A percentile compares a stretch with the other conserved stretches of the same genome.
Evolutionary conservation across 2,888 invertebrate genomes (phyloP).

Genomic region (Neoaliturus tenellus): DNA sequence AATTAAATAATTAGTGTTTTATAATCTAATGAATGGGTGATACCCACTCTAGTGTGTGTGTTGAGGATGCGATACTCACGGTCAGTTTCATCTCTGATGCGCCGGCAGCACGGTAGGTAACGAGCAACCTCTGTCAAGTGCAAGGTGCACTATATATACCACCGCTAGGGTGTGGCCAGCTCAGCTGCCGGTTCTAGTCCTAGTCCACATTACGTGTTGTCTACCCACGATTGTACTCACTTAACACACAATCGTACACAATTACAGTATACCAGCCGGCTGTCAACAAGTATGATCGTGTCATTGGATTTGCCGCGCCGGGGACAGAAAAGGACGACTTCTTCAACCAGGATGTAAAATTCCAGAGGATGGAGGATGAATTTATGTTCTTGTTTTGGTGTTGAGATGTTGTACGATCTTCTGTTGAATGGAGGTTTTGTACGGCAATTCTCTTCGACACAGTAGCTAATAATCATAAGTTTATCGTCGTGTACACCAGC

Average conservation of each 20-base stretch:
- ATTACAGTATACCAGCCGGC: not conserved
- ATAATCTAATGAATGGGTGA: too few relatives aligned
- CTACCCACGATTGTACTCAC: not conserved
- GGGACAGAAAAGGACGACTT: not conserved
- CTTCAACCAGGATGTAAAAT: not conserved
- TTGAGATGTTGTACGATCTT: too few relatives aligned
- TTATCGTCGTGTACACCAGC: too few relatives aligned
- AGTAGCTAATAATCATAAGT: too few relatives aligned
- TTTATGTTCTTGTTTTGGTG: too few relatives aligned
- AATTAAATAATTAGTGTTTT: too few relatives aligned
- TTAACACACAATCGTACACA: conserved; percentile 18
- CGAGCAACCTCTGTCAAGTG: not conserved
- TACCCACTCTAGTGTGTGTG: too few relatives aligned
- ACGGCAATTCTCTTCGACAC: too few relatives aligned
- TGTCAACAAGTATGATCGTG: not conserved
- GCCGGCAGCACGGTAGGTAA: not conserved
- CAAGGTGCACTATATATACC: conserved; percentile 11
- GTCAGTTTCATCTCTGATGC: not conserved
- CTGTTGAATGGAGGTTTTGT: too few relatives aligned
- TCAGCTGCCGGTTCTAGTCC: not conserved
- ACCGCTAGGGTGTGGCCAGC: not conserved
- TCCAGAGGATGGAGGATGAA: too few relatives aligned
- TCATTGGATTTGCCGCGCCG: not conserved
- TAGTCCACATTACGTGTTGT: not conserved
- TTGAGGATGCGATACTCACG: not conserved